Conservation (phyloP, 1,140 invertebrate genomes). For the Caenorhabditis brenneri region DNA sequence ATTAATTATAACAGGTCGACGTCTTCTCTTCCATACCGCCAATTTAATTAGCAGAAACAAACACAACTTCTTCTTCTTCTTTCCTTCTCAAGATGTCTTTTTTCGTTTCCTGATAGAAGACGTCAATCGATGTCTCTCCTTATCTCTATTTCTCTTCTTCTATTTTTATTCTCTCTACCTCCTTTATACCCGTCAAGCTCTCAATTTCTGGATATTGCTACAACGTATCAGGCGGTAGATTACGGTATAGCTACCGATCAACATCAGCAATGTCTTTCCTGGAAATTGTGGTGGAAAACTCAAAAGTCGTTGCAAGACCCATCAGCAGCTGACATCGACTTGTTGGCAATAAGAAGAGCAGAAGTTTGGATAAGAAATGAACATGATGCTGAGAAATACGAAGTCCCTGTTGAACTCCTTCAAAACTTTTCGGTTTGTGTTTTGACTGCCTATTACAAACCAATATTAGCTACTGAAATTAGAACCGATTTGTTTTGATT, state of each 20-base stretch:
- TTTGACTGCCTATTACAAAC: background rate
- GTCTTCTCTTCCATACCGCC: background rate
- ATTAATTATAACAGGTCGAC: background rate
- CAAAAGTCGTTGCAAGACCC: conserved; percentile 19
- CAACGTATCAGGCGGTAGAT: conserved; percentile 52
- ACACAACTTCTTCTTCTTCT: conserved; percentile 12
- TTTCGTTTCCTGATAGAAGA: conserved; percentile 5
- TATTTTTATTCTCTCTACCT: background rate
- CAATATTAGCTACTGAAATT: conserved; percentile 11
- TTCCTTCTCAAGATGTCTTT: background rate
- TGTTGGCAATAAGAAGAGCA: conserved; percentile 40
- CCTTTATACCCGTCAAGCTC: background rate
- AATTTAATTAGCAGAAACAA: conserved; percentile 42
- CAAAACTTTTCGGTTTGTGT: conserved; percentile 27
- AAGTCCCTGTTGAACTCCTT: conserved; percentile 25
- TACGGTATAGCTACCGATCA: conserved; percentile 38
- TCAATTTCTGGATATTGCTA: conserved; percentile 27
- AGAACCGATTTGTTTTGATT: too few relatives aligned
- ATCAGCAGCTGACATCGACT: conserved; percentile 33
- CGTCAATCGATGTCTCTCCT: conserved; percentile 25
- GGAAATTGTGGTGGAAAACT: conserved; percentile 52
- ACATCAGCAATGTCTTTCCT: conserved; percentile 42
- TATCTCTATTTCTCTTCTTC: conserved; percentile 23
- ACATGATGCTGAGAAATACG: conserved; percentile 46
- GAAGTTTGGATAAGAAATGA: conserved; percentile 29